Base-by-base conservation (phyloP, 37 sponge, comb jelly and placozoan species). In the Aplysina aerophoba region DNA sequence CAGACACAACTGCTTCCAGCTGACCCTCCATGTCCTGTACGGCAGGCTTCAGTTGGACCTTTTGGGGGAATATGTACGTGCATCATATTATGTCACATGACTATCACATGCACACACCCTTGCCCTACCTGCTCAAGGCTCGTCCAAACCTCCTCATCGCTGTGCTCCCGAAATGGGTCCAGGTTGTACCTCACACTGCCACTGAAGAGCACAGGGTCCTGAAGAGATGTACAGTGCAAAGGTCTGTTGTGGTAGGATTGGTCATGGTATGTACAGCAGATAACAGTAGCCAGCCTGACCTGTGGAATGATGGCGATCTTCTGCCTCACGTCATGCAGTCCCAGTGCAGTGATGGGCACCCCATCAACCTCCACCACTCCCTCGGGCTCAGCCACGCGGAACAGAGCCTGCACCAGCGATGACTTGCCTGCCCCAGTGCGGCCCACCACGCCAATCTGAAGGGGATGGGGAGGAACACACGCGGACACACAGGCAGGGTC, bases 361-460 rank as follows among this genome's bases (percentile, higher is more conserved):
- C 93, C 95, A 83, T 97, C 97, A 55, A 97, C 87, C 22, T 82
- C 81, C 53, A 97, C 59, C 56, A 37, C 59, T 54, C 97, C 97
- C 53, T 67, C 83, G 2, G 97, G 94, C 81, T 94, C 95, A 25
- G 93, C 97, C 64, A 97, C 71, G 81, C 97, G 24, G 86, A 92
- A 97, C 59, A 97, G 87, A 19, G 94, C 89, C 25, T 92, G 73
- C 54, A 90, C 74, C 21, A 97, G 81, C 0, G 97, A 97, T 28
- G 95, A 94, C 79, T 97, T 97, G 34, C 97, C 97, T 64, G 97
- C 97, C 34, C 97, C 97, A 58, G 97, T 97, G 1, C 97, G 83
- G 39, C 97, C 97, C 1, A 97, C 93, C 77, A 97, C 90, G 27
- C 97, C 97, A 77, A 97, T 72, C 95, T 94, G 83, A 54, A 53